Percentiles rank a stretch among this genome's conserved stretches.
These are phyloP conservation scores for Myripristis murdjan DNA, from an alignment of 2,797 vertebrate species.

Conservation along the genomic window DNA sequence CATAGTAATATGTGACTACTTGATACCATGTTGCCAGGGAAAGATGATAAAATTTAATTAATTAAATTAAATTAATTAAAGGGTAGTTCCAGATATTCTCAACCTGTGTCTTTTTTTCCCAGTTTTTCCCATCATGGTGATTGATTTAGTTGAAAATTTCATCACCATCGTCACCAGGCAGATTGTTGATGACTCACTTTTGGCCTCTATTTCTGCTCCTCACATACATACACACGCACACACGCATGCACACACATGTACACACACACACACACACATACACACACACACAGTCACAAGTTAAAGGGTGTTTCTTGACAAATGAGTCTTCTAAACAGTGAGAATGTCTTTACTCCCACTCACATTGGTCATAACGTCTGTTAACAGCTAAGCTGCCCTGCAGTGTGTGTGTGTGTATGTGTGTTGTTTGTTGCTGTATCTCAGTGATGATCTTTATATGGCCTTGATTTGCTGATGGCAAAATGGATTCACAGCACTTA, in stretches of 20 bases:
- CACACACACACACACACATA: slow-evolving; percentile 10
- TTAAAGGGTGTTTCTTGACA: not conserved
- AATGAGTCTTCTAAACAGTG: not conserved
- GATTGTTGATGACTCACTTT: slow-evolving; percentile 9
- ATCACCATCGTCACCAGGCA: not conserved
- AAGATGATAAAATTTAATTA: too few species aligned
- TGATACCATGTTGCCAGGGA: too few species aligned
- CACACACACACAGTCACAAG: not conserved
- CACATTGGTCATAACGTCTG: not conserved
- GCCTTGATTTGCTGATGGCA: too few species aligned
- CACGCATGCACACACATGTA: slow-evolving; percentile 3
- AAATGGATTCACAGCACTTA: too few species aligned
- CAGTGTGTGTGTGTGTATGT: too few species aligned
- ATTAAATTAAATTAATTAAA: too few species aligned
- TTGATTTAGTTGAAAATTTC: too few species aligned
- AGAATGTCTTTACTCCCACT: not conserved
- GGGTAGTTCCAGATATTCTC: too few species aligned
- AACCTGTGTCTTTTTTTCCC: too few species aligned
- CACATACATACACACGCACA: slow-evolving; percentile 11
- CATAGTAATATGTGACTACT: too few species aligned
- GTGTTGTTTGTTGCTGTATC: too few species aligned
- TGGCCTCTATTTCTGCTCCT: not conserved
- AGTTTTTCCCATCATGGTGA: too few species aligned
- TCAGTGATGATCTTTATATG: not conserved
- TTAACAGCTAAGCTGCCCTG: not conserved